These are phyloP conservation scores for Hippopotamyrus pictus DNA, from an alignment of 2,797 vertebrate genomes.

Conservation along the genomic window DNA sequence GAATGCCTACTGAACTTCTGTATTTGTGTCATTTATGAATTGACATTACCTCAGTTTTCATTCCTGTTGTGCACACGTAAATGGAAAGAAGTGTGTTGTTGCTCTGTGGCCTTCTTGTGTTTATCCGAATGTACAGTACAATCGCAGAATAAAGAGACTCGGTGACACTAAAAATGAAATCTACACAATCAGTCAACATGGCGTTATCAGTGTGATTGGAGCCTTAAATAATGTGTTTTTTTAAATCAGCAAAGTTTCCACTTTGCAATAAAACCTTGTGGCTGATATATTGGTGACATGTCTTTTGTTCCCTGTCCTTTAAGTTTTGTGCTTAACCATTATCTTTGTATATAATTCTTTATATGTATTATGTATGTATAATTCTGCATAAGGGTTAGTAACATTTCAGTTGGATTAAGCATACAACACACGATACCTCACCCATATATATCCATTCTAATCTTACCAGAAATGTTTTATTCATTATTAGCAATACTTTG, in stretches of 20 bases:
- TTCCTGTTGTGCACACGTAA: constrained; percentile 69
- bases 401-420: neutral
- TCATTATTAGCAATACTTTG: neutral
- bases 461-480: neutral
- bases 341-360: neutral
- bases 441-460: neutral
- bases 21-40: constrained; percentile 64
- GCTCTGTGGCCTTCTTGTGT: constrained; percentile 72
- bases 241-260: constrained; percentile 78
- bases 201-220: constrained; percentile 77
- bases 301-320: constrained; percentile 52
- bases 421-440: neutral
- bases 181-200: constrained; percentile 65
- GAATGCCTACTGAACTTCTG: constrained; percentile 71
- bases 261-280: constrained; percentile 91
- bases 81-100: constrained; percentile 55
- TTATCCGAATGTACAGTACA: constrained; percentile 76
- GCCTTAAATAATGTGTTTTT: constrained; percentile 84
- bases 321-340: neutral
- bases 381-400: neutral
- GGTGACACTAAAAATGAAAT: constrained; percentile 65
- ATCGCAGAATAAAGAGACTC: constrained; percentile 54
- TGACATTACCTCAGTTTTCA: constrained; percentile 69
- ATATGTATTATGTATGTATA: neutral
- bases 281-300: constrained; percentile 70